Base-by-base conservation (phyloP, 2,888 invertebrate species). In the Trichacis sp. region DNA sequence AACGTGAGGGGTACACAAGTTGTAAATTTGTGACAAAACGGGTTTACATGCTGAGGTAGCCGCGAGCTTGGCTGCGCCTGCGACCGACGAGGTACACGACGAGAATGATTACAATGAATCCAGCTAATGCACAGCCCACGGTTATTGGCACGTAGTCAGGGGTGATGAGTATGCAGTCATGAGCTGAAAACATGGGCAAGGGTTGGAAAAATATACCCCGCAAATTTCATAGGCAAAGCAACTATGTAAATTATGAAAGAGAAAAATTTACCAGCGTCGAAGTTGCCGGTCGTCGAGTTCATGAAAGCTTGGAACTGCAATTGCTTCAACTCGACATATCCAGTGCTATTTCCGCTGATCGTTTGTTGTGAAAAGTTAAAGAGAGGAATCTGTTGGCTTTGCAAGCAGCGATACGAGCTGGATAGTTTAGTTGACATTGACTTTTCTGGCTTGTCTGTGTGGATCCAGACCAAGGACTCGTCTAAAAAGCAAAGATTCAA, bases 131-230 rank as follows among this genome's bases (percentile, higher is more conserved):
- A 82, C 95, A 94, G 12, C 98, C 99, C 66, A 99, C 98, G 17
- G 95, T 96, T 81, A 99, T 97, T 18, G 98, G 98, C 59, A 99
- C 97, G 68, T 96, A 89, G 86, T 98, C 98, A 12, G 94, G 90
- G 3, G 93, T 91, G 75, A 91, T 90, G 33, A 87, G 87, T 58
- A 89, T 87, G 84, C 95, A 95, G 77, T 93, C 92, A 77, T 89
- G 87, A 1, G 90, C 93, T 93, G 84, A 1, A 86, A 83, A 71
- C n/a, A 24, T 24, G 24, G 24, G 24, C 8, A 24, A 24, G n/a
- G n/a, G n/a, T n/a, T n/a, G n/a, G n/a, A n/a, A n/a, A n/a, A n/a
- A n/a, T n/a, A n/a, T n/a, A n/a, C n/a, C n/a, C n/a, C n/a, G n/a
- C n/a, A n/a, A n/a, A n/a, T n/a, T n/a, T n/a, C n/a, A n/a, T n/a